A percentile compares a stretch with the other conserved stretches of the same genome.
phyloP scores from a whole-genome alignment of 2,797 vertebrate genomes.

The Myiotriccus ornatus region DNA sequence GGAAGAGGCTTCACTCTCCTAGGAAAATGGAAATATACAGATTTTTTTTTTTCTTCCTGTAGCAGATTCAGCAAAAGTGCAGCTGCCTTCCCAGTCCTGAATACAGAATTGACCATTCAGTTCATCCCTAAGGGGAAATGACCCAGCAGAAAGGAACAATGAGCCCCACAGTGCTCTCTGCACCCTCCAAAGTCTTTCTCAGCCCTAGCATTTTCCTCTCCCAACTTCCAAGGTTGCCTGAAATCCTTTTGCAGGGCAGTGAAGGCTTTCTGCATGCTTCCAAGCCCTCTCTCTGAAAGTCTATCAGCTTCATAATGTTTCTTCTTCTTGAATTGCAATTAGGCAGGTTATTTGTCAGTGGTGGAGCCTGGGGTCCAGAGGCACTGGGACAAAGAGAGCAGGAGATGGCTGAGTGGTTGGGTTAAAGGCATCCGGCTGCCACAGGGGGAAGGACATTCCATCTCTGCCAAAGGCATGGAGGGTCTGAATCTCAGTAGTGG shows the following conservation, averaged over 20 bases:
- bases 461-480: neutral
- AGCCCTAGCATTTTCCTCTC: neutral
- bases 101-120: conserved; percentile 57
- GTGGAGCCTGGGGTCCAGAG: neutral
- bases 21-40: conserved; percentile 58
- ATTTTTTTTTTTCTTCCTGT: conserved; percentile 50
- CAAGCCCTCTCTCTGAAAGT: neutral
- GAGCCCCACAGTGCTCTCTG: conserved; percentile 9
- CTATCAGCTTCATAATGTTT: neutral
- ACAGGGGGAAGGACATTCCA: neutral
- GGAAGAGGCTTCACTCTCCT: conserved; percentile 19
- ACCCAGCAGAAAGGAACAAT: conserved; percentile 26
- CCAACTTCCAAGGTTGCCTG: neutral
- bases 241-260: neutral
- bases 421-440: neutral
- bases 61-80: conserved; percentile 66
- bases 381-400: neutral
- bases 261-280: neutral
- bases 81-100: conserved; percentile 54
- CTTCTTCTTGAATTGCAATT: neutral
- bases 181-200: neutral
- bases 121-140: conserved; percentile 32
- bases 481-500: neutral
- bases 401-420: neutral
- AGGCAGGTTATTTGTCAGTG: neutral